A percentile compares a stretch with the other conserved stretches of the same genome.
These are phyloP conservation scores for Marmota monax DNA, from an alignment of 2,113 vertebrate species.

Conservation along the genomic window DNA sequence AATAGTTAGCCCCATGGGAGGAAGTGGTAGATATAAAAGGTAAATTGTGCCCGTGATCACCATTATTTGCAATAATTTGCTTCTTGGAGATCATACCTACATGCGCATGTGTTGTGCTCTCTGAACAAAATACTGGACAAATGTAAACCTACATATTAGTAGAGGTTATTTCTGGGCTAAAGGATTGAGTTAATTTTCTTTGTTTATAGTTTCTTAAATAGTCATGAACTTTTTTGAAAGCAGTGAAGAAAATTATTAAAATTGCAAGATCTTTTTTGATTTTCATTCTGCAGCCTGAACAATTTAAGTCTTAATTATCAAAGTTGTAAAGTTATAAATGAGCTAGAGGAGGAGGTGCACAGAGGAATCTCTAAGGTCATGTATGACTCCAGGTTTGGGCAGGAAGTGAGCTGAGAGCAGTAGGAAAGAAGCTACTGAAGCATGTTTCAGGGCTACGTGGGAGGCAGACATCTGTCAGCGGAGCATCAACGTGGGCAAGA, in stretches of 20 bases:
- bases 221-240: background rate
- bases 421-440: background rate
- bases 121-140: constrained; percentile 4
- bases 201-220: constrained; percentile 55
- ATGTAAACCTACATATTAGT: constrained; percentile 21
- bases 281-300: background rate
- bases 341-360: background rate
- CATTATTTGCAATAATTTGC: background rate
- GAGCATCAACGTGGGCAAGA: background rate
- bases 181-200: constrained; percentile 15
- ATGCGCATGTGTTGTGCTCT: background rate
- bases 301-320: constrained; percentile 5
- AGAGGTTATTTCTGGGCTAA: background rate
- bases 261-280: background rate
- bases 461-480: background rate
- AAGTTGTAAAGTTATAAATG: background rate
- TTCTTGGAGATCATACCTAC: background rate
- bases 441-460: background rate
- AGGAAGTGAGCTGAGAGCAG: background rate
- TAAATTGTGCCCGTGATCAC: background rate
- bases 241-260: constrained; percentile 8
- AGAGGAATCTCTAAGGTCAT: background rate
- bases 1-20: background rate
- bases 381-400: background rate
- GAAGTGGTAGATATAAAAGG: background rate